These are phyloP conservation scores for Strongylocentrotus purpuratus DNA, from an alignment of 35 echinoderm and acorn worm species.

Conservation along the genomic window DNA sequence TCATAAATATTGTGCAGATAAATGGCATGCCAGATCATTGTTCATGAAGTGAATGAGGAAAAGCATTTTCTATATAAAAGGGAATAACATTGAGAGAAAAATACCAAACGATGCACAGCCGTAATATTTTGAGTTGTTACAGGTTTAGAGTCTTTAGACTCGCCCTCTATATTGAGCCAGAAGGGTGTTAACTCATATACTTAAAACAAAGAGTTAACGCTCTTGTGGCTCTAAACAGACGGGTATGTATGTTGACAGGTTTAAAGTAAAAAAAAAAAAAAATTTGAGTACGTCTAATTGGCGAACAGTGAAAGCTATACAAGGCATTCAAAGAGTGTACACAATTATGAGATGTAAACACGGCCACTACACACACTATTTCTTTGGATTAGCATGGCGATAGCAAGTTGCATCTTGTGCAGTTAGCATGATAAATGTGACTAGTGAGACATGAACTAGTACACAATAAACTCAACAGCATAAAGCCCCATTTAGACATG, in stretches of 20 bases:
- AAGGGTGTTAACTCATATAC: too few species aligned
- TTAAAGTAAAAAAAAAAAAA: too few species aligned
- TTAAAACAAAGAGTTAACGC: too few species aligned
- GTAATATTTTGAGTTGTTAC: too few species aligned
- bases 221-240: too few species aligned
- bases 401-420: neutral
- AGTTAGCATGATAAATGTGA: neutral
- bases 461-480: neutral
- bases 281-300: neutral
- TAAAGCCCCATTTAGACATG: neutral
- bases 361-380: neutral
- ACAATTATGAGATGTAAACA: neutral
- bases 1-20: neutral
- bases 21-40: neutral
- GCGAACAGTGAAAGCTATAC: neutral
- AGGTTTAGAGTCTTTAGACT: too few species aligned
- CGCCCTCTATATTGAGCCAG: too few species aligned
- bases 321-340: neutral
- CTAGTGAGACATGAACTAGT: neutral
- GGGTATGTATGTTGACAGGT: too few species aligned
- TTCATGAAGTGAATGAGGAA: neutral
- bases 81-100: too few species aligned
- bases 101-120: too few species aligned
- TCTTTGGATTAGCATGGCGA: neutral
- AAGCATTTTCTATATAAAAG: neutral